Percentiles rank a stretch among this genome's conserved stretches.
Evolutionary conservation across 2,888 invertebrate species (phyloP).

Genomic region (Eumacrocentrus americanus): DNA sequence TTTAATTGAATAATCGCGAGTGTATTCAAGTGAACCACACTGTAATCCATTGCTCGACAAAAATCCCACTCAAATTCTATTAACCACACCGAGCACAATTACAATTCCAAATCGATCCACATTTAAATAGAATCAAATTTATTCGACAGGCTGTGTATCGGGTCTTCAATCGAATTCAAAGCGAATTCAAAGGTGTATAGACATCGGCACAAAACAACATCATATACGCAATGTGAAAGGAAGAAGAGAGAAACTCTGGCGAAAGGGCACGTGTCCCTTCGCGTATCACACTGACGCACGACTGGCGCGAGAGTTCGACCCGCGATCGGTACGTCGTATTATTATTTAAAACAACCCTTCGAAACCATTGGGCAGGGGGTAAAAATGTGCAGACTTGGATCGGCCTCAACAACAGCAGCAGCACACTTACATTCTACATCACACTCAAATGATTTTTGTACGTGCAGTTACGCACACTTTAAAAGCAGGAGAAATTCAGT

Average conservation of each 20-base stretch:
- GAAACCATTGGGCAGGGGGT: constrained; percentile 44
- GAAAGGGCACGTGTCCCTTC: constrained; percentile 36
- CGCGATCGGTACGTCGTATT: constrained; percentile 45
- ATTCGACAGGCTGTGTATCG: constrained; percentile 25
- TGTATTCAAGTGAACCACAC: background rate
- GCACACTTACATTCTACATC: constrained; percentile 13
- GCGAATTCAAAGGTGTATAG: constrained; percentile 14
- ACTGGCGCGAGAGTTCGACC: constrained; percentile 33
- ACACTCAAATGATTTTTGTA: constrained; percentile 6
- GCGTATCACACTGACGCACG: constrained; percentile 37
- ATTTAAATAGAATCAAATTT: constrained; percentile 26
- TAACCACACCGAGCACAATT: constrained; percentile 23
- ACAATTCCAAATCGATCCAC: constrained; percentile 23
- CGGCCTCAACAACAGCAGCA: constrained; percentile 21
- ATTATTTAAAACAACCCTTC: constrained; percentile 61
- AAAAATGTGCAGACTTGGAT: constrained; percentile 37
- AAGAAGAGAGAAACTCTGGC: constrained; percentile 11
- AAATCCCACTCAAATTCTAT: constrained; percentile 20
- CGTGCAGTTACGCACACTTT: constrained; percentile 12
- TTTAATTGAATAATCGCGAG: background rate
- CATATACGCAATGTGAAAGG: background rate
- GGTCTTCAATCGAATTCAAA: constrained; percentile 23
- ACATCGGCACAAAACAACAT: background rate
- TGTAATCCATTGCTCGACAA: constrained; percentile 18
- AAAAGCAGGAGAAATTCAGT: constrained; percentile 23